Percentiles rank a stretch among this genome's conserved stretches.
phyloP scores from a whole-genome alignment of 2,113 vertebrate species.

The rabbit (Oryctolagus cuniculus) region mOryCun1.1 NC_091440.1:6375001-6375500 shows the following conservation, averaged over 20 bases:
- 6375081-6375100: not conserved
- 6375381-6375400: not conserved
- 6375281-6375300: not conserved
- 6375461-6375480: not conserved
- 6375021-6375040: not conserved
- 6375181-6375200: slow-evolving; percentile 51
- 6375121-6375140: not conserved
- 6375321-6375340: not conserved
- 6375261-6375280: not conserved
- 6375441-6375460: not conserved
- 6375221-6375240: slow-evolving; percentile 23
- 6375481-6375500: not conserved
- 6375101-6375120: not conserved
- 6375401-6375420: not conserved
- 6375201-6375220: not conserved
- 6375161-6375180: not conserved
- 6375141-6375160: not conserved
- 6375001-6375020: no score
- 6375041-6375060: not conserved
- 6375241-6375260: slow-evolving; percentile 44
- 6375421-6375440: not conserved
- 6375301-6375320: not conserved
- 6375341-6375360: not conserved
- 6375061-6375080: slow-evolving; percentile 2
- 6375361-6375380: not conserved